Evolutionary conservation across 2,113 vertebrate species (phyloP), one percentile per base, ranked within the genome.

Genomic region (Riparia riparia): DNA sequence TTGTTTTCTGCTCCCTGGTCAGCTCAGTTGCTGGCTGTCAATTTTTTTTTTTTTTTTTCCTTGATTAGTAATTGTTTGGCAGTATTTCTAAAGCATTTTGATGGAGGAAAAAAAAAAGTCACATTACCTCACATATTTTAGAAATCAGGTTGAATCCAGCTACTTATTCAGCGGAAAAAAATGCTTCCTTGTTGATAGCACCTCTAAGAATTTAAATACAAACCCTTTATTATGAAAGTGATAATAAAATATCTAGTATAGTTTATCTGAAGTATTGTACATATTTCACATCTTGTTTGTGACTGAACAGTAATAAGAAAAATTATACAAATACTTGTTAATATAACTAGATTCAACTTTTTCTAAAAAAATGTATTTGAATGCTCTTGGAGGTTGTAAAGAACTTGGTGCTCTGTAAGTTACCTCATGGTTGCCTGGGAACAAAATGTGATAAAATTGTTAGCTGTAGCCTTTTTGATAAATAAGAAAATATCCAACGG

Each of bases 81-180:
- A 83, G 31, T 79, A 71, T 94, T 91, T 96, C 90, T 81, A 58
- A 73, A 89, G 22, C 28, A 34, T 88, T 76, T 70, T 92, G 37
- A 15, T 94, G 42, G 63, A 69, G 42, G 44, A 70, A 71, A 37
- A 37, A 49, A 72, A 37, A 49, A 72, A 50, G 85, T 90, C 54
- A n/a, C 1, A 6, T 91, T 88, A 83, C 70, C 71, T 96, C 28
- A 79, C 54, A 72, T 94, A 47, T 79, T 96, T 83, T 53, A 72
- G 83, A 84, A 92, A 53, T 96, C 32, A 39, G 53, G 42, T 76
- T 89, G 69, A 95, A 88, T 96, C 81, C 77, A 96, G 42, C 31
- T 49, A 53, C 57, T 96, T 96, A 79, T 69, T 95, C 66, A 81
- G 58, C 45, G 50, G 9, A 16, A 60, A 77, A 74, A 89, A 74